Base-by-base conservation (phyloP, 1,140 invertebrate species). In the Ceratina calcarata region DNA sequence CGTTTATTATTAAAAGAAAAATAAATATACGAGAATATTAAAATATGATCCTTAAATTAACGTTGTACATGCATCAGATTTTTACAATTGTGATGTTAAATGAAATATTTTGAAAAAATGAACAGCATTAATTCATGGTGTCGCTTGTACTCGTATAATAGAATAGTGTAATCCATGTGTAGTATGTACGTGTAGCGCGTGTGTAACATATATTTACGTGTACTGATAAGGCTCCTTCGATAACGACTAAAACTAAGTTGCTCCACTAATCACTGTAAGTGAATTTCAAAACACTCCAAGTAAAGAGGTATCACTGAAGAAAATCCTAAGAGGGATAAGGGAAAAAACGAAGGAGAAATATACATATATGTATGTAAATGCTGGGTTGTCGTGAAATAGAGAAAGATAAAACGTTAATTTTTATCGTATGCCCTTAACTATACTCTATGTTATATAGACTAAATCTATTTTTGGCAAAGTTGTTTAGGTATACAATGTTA, bases 391-490 rank as follows among this genome's bases (percentile, higher is more conserved):
- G 55, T 53, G 65, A 68, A 73, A 74, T 71, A 77, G 87, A 87
- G 77, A 76, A 72, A 74, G 71, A 86, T 84, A 86, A 79, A 75
- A 86, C 72, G 18, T 85, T 86, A 85, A 86, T 88, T 83, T 85
- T 84, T 84, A 81, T 85, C 86, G 78, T 75, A 90, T 91, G 89
- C 87, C 87, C 92, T 92, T 93, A 92, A 92, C 91, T 93, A 93
- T 92, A 91, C 80, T 92, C 92, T 93, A 93, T 90, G 91, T 92
- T 92, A 93, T 85, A 91, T 86, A 87, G 89, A 93, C 92, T 93
- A 93, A 93, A 92, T 90, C 92, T 93, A 93, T 93, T 93, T 93
- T 93, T 93, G 92, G 92, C 91, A 93, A 93, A 92, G 90, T 92
- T 93, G 90, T 92, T 93, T 92, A 92, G 89, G 92, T 93, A 93